Evolutionary conservation across 2,797 vertebrate genomes (phyloP).

Genomic region (Emydoidea blandingii): DNA sequence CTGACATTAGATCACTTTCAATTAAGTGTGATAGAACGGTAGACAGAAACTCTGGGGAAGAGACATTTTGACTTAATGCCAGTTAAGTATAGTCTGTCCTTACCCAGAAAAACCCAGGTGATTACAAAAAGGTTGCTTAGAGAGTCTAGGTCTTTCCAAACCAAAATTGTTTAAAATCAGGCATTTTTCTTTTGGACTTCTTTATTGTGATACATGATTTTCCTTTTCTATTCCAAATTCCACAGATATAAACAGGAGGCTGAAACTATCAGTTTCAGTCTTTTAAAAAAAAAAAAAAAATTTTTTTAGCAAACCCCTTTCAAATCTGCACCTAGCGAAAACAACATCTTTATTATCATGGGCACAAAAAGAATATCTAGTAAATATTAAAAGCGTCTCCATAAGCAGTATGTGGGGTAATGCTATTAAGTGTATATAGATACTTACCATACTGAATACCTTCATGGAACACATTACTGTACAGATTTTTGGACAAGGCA

Average conservation of each 20-base stretch:
- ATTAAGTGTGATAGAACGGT: slow-evolving; percentile 63
- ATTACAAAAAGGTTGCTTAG: slow-evolving; percentile 7
- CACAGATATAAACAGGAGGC: not conserved
- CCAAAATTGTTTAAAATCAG: slow-evolving; percentile 1
- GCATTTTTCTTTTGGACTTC: not conserved
- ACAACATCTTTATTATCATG: not conserved
- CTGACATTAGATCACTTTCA: slow-evolving; percentile 77
- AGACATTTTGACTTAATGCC: slow-evolving; percentile 53
- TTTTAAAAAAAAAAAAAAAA: not conserved
- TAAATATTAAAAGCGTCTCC: not conserved
- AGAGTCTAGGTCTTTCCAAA: not conserved
- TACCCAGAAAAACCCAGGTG: slow-evolving; percentile 23
- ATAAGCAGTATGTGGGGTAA: not conserved
- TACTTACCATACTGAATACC: not conserved
- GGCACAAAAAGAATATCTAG: not conserved
- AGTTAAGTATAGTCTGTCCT: slow-evolving; percentile 26
- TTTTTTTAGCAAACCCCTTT: not conserved
- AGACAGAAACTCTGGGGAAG: slow-evolving; percentile 67
- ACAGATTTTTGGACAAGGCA: not conserved
- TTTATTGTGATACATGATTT: not conserved
- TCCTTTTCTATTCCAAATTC: not conserved
- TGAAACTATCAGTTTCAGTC: not conserved
- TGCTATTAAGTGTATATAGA: not conserved
- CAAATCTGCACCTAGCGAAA: not conserved
- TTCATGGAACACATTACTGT: not conserved